A percentile compares a stretch with the other conserved stretches of the same genome.
phyloP scores from a whole-genome alignment of 2,888 invertebrate genomes.

The Hydraecia micacea region DNA sequence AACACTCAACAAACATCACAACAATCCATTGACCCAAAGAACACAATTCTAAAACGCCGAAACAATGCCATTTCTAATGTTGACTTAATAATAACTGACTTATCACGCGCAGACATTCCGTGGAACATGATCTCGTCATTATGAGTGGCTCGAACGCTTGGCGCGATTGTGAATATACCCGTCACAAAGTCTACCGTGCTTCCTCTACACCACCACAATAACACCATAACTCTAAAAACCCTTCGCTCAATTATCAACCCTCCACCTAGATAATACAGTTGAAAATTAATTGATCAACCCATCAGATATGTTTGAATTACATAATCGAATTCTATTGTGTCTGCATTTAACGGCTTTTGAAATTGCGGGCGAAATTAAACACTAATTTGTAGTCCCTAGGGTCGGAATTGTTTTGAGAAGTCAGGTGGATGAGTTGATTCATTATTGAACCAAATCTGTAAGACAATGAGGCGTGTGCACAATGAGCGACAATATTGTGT shows the following conservation, averaged over 20 bases:
- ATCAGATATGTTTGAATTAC: conserved; percentile 70
- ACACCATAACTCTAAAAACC: conserved; percentile 50
- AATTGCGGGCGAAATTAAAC: conserved; percentile 29
- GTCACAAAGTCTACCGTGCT: conserved; percentile 71
- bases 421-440: conserved; percentile 61
- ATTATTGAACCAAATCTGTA: conserved; percentile 65
- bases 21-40: conserved; percentile 27
- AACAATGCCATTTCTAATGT: conserved; percentile 49
- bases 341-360: conserved; percentile 76
- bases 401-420: conserved; percentile 42
- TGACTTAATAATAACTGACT: conserved; percentile 59
- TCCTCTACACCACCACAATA: conserved; percentile 15
- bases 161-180: conserved; percentile 78
- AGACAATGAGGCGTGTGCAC: conserved; percentile 78
- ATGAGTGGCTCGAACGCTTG: conserved; percentile 79
- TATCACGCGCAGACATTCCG: conserved; percentile 64
- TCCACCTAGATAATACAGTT: conserved; percentile 63
- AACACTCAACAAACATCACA: neutral
- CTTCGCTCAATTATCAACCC: conserved; percentile 71
- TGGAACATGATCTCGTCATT: conserved; percentile 73
- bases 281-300: conserved; percentile 69
- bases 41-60: conserved; percentile 12
- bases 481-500: conserved; percentile 78
- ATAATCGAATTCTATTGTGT: conserved; percentile 69
- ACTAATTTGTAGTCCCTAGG: conserved; percentile 8